A percentile compares a stretch with the other conserved stretches of the same genome.
Evolutionary conservation across 2,797 vertebrate genomes (phyloP).

Genomic region (Lycodopsis pacificus): DNA sequence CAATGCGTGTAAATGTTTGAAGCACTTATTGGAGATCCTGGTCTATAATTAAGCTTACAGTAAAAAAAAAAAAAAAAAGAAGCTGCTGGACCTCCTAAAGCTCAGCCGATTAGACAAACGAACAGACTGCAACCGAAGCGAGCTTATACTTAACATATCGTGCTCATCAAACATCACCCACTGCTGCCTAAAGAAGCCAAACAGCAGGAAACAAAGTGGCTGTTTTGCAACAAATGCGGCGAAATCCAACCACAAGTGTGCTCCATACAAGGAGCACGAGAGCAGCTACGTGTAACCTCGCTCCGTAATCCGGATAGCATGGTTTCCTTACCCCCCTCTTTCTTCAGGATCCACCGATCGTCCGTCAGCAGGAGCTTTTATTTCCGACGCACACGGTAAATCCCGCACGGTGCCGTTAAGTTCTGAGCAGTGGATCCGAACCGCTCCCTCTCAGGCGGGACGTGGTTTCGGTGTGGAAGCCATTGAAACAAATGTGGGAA

Average conservation of each 20-base stretch:
- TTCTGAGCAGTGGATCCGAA: not conserved
- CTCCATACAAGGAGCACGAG: not conserved
- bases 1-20: not conserved
- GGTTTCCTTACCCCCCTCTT: conserved; percentile 71
- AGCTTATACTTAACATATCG: conserved; percentile 28
- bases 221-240: not conserved
- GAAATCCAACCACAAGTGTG: not conserved
- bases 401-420: conserved; percentile 22
- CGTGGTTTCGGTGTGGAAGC: conserved; percentile 60
- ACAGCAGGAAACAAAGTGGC: not conserved
- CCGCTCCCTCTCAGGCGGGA: conserved; percentile 72
- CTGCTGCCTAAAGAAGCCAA: conserved; percentile 15
- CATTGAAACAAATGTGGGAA: conserved; percentile 69
- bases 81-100: conserved; percentile 60
- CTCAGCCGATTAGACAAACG: conserved; percentile 71
- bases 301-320: conserved; percentile 51
- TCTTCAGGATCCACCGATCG: conserved; percentile 58
- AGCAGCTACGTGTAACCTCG: conserved; percentile 59
- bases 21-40: not conserved
- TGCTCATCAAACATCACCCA: conserved; percentile 39
- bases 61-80: conserved; percentile 33
- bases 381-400: conserved; percentile 41
- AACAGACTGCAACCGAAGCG: conserved; percentile 39
- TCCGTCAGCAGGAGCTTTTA: conserved; percentile 29
- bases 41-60: conserved; percentile 43